Percentiles rank a stretch among this genome's conserved stretches.
These are phyloP conservation scores for Phoxinus phoxinus DNA, from an alignment of 2,113 vertebrate genomes.

Conservation along the genomic window DNA sequence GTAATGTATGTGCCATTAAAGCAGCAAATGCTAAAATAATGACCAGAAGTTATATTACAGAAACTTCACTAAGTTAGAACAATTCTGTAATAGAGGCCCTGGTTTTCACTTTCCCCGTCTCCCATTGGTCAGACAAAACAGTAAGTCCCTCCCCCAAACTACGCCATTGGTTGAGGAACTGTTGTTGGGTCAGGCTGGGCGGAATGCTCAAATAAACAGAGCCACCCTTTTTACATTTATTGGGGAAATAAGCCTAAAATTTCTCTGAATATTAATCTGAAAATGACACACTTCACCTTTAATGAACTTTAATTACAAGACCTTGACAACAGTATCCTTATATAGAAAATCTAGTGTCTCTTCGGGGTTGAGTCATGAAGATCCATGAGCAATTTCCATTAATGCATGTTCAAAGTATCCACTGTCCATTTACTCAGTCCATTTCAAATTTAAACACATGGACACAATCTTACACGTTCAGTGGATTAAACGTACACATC, in stretches of 20 bases:
- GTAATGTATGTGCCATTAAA: background rate
- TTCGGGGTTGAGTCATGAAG: slow-evolving; percentile 1
- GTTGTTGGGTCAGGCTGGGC: background rate
- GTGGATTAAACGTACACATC: background rate
- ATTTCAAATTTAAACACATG: background rate
- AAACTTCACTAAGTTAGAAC: background rate
- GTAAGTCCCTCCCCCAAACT: background rate
- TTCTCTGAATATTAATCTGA: slow-evolving; percentile 1
- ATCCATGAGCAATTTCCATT: slow-evolving; percentile 22
- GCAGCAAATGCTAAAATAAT: background rate
- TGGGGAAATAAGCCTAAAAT: background rate
- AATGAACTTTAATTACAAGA: slow-evolving; percentile 27
- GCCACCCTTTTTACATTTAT: background rate
- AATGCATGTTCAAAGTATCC: slow-evolving; percentile 9
- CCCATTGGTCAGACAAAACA: background rate
- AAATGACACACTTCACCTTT: slow-evolving; percentile 28
- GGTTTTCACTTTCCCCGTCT: background rate
- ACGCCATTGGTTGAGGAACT: background rate
- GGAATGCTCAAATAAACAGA: slow-evolving; percentile 12
- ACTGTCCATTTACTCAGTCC: background rate
- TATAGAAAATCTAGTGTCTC: slow-evolving; percentile 15
- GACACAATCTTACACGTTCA: background rate
- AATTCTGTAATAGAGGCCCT: too few species aligned
- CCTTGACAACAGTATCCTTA: background rate
- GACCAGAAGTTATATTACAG: background rate